phyloP scores from a whole-genome alignment of 2,113 vertebrate species.

The Manacus vitellinus region DNA sequence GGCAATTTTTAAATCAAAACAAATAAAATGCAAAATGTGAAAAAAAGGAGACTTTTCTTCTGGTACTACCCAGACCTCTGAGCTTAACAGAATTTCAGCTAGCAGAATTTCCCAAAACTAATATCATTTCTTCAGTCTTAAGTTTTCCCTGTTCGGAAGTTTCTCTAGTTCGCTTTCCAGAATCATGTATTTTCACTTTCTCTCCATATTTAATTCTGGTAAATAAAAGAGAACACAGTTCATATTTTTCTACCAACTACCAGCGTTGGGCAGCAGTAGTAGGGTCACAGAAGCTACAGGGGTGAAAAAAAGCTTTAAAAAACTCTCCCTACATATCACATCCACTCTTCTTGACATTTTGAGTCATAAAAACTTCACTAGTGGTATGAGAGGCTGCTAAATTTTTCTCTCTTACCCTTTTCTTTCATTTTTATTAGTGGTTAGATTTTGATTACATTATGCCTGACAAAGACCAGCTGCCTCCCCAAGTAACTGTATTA shows the following conservation, averaged over 20 bases:
- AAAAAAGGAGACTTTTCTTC: not conserved
- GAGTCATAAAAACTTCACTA: constrained; percentile 3
- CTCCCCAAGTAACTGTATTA: not conserved
- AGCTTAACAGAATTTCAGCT: not conserved
- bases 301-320: not conserved
- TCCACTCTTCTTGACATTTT: not conserved
- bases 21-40: constrained; percentile 6
- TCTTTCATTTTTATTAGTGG: not conserved
- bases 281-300: not conserved
- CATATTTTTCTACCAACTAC: not conserved
- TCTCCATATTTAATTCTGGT: not conserved
- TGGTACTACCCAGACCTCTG: not conserved
- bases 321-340: not conserved
- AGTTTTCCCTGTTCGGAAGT: not conserved
- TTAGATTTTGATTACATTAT: constrained; percentile 5
- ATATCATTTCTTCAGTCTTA: not conserved
- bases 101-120: not conserved
- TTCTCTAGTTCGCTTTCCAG: not conserved
- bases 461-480: not conserved
- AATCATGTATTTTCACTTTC: not conserved
- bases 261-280: not conserved
- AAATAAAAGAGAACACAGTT: not conserved
- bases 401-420: not conserved
- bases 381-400: not conserved
- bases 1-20: constrained; percentile 32